phyloP scores from a whole-genome alignment of 2,888 invertebrate species.

The Pterostichus niger region DNA sequence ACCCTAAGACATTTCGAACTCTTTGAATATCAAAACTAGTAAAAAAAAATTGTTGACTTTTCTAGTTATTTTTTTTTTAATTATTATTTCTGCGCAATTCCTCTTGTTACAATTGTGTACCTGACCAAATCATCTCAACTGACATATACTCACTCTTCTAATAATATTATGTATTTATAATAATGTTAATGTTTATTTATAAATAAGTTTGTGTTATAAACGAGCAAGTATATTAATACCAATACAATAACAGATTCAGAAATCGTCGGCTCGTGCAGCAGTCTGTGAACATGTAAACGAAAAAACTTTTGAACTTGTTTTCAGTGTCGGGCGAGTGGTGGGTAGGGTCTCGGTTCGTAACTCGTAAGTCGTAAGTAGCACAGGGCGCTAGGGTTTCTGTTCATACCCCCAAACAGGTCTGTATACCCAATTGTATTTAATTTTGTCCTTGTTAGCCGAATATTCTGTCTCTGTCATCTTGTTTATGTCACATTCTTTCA shows the following conservation, averaged over 20 bases:
- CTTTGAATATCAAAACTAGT: too few relatives aligned
- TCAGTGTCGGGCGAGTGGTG: constrained; percentile 34
- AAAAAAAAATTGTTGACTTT: too few relatives aligned
- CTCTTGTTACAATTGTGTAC: too few relatives aligned
- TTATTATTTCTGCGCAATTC: too few relatives aligned
- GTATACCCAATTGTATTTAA: constrained; percentile 5
- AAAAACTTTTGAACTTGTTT: constrained; percentile 45
- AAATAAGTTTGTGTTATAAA: neutral
- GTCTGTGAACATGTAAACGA: constrained; percentile 15
- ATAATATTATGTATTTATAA: too few relatives aligned
- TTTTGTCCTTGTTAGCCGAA: too few relatives aligned
- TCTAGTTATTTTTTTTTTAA: too few relatives aligned
- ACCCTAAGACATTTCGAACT: too few relatives aligned
- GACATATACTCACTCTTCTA: too few relatives aligned
- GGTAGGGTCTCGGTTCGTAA: constrained; percentile 23
- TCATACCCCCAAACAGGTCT: constrained; percentile 16
- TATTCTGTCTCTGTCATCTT: neutral
- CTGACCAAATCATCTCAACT: too few relatives aligned
- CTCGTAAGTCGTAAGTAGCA: constrained; percentile 25
- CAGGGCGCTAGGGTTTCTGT: neutral
- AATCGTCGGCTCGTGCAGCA: constrained; percentile 25
- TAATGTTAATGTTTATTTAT: too few relatives aligned
- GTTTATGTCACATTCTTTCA: constrained; percentile 1
- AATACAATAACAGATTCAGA: too few relatives aligned
- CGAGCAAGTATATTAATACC: neutral